phyloP scores from a whole-genome alignment of 2,113 vertebrate species.

The Stegostoma tigrinum region DNA sequence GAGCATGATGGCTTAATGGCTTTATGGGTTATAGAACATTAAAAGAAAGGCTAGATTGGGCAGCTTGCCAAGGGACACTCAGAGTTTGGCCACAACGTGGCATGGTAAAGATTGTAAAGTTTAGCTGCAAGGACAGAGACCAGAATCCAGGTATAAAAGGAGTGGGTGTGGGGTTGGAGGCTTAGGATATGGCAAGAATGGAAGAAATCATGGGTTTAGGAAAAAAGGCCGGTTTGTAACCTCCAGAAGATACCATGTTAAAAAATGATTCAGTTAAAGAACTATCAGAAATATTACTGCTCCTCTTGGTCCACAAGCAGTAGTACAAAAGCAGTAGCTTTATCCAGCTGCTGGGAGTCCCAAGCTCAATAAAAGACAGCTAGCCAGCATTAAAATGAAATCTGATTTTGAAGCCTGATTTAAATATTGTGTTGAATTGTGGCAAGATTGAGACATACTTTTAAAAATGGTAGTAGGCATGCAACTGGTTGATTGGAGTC shows the following conservation, averaged over 20 bases:
- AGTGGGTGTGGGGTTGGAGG: background rate
- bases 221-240: background rate
- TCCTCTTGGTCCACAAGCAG: background rate
- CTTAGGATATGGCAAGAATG: background rate
- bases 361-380: background rate
- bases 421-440: background rate
- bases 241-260: background rate
- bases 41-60: background rate
- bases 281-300: background rate
- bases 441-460: background rate
- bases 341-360: background rate
- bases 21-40: background rate
- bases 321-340: background rate
- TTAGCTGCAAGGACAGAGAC: background rate
- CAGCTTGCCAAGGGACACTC: background rate
- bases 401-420: background rate
- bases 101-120: background rate
- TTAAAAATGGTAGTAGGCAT: background rate
- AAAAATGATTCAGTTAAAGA: background rate
- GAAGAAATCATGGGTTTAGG: background rate
- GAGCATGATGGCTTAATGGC: background rate
- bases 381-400: background rate
- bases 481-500: background rate
- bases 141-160: background rate
- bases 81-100: background rate